Conservation (phyloP, 2,888 invertebrate genomes). For the Epirrhoe alternata region DNA sequence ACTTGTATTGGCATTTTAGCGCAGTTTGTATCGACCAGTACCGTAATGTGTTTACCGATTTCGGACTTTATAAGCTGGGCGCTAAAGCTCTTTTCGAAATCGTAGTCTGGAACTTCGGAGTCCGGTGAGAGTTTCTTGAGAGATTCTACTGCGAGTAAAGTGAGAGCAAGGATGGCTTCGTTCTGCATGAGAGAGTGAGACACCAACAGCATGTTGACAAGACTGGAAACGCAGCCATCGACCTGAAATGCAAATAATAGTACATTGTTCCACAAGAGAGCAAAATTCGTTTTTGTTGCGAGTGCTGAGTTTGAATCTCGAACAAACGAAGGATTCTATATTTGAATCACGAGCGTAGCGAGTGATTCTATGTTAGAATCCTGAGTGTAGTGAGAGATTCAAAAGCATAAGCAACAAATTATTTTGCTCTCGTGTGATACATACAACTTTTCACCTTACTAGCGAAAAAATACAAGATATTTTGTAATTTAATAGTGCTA, state of each 20-base stretch:
- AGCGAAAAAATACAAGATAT: too few relatives aligned
- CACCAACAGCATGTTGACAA: slow-evolving; percentile 93
- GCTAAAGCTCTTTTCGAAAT: slow-evolving; percentile 63
- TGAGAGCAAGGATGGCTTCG: slow-evolving; percentile 91
- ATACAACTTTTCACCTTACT: too few relatives aligned
- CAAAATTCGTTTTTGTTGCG: too few relatives aligned
- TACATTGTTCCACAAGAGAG: too few relatives aligned
- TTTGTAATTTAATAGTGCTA: too few relatives aligned
- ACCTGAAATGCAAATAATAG: slow-evolving; percentile 65
- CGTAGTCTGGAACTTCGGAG: slow-evolving; percentile 47
- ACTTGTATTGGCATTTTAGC: slow-evolving; percentile 79
- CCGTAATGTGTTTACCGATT: slow-evolving; percentile 80
- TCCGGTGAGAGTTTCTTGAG: slow-evolving; percentile 54
- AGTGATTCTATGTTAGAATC: too few relatives aligned
- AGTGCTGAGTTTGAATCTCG: too few relatives aligned
- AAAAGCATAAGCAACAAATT: too few relatives aligned
- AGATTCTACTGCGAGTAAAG: slow-evolving; percentile 82
- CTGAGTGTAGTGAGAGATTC: too few relatives aligned
- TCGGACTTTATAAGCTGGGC: slow-evolving; percentile 77
- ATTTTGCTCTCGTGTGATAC: too few relatives aligned
- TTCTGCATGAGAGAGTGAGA: slow-evolving; percentile 95
- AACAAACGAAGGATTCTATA: too few relatives aligned
- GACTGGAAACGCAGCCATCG: slow-evolving; percentile 89
- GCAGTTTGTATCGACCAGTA: slow-evolving; percentile 77
- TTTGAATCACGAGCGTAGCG: too few relatives aligned